phyloP scores from a whole-genome alignment of 2,888 invertebrate genomes.

The Macrophya alboannulata region DNA sequence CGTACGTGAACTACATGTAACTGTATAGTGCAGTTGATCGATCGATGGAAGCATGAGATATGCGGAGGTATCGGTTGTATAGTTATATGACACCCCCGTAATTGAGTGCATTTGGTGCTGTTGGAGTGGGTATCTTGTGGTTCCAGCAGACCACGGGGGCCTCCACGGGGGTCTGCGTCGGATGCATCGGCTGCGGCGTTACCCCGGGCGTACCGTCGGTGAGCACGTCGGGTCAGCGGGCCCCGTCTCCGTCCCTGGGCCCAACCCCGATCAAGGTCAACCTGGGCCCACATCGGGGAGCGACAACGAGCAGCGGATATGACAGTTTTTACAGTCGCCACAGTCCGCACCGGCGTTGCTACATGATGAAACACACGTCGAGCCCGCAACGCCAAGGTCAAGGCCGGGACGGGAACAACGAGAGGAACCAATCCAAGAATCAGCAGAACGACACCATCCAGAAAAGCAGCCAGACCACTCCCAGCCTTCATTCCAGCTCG shows the following conservation, averaged over 20 bases:
- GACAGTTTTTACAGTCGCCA: constrained; percentile 73
- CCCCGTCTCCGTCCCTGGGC: constrained; percentile 38
- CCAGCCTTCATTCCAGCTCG: neutral
- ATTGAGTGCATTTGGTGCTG: constrained; percentile 59
- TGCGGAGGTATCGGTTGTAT: neutral
- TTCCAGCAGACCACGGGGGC: constrained; percentile 69
- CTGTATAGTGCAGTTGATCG: neutral
- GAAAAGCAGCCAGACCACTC: constrained; percentile 12
- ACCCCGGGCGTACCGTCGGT: constrained; percentile 46
- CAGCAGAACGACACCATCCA: constrained; percentile 11
- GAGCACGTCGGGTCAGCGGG: constrained; percentile 24
- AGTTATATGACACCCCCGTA: neutral
- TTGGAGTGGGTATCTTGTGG: constrained; percentile 64
- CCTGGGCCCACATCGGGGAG: constrained; percentile 61
- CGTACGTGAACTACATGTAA: neutral
- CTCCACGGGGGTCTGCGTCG: constrained; percentile 66
- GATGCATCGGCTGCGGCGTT: constrained; percentile 61
- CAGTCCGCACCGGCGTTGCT: constrained; percentile 75
- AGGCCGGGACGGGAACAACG: constrained; percentile 1
- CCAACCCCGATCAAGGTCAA: constrained; percentile 62
- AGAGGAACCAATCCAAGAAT: neutral
- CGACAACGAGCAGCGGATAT: constrained; percentile 75
- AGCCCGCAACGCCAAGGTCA: constrained; percentile 24
- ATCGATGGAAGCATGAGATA: neutral
- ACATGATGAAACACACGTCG: constrained; percentile 67